Conservation (phyloP, 2,888 invertebrate species). For the Reticulitermes lucifugus region DNA sequence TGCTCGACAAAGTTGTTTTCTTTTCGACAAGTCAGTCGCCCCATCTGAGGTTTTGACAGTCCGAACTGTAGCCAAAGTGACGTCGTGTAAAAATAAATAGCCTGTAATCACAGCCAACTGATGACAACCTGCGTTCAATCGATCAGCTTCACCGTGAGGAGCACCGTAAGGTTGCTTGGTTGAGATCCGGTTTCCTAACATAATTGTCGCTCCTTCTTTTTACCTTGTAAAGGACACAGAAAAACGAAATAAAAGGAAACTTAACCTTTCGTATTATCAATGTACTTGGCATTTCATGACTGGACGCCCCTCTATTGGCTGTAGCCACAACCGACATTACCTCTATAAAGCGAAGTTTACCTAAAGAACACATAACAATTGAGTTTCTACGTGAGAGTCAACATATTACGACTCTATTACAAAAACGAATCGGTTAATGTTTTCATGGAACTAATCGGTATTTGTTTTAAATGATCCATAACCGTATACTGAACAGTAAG, state of each 20-base stretch:
- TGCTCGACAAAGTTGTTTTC: background rate
- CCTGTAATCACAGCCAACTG: background rate
- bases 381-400: no score
- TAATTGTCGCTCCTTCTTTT: constrained; percentile 22
- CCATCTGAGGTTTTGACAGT: no score
- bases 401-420: no score
- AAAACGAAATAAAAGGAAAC: background rate
- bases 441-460: no score
- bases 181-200: constrained; percentile 16
- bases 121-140: background rate
- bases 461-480: no score
- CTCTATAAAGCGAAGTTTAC: no score
- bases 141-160: background rate
- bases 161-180: background rate
- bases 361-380: no score
- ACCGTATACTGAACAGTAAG: no score
- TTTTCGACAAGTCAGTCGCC: background rate
- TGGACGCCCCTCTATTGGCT: background rate
- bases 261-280: constrained; percentile 2
- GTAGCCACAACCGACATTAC: background rate
- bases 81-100: background rate
- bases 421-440: no score
- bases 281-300: constrained; percentile 2
- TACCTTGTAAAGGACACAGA: background rate
- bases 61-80: background rate